Evolutionary conservation across 2,113 vertebrate genomes (phyloP).

Genomic region (Carassius carassius): DNA sequence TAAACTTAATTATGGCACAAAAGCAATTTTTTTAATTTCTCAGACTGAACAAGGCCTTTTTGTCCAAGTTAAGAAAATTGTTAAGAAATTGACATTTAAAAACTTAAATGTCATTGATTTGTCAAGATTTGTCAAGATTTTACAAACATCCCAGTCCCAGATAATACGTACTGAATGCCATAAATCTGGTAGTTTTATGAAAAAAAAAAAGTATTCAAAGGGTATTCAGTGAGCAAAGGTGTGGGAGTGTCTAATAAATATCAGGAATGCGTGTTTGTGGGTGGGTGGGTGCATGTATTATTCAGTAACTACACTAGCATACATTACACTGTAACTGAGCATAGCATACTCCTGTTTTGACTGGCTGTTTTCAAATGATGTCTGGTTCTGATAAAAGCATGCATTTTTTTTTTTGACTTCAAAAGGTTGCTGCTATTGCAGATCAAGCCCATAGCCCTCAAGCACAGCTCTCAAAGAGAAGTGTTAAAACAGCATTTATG

Average conservation of each 20-base stretch:
- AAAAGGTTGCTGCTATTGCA: conserved; percentile 1
- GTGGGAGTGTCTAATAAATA: not conserved
- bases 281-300: conserved; percentile 9
- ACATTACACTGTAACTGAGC: conserved; percentile 2
- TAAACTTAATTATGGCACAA: not conserved
- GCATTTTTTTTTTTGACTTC: not conserved
- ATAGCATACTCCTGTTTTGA: not conserved
- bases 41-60: not conserved
- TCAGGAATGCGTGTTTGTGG: not conserved
- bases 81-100: no score
- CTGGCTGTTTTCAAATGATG: conserved; percentile 15
- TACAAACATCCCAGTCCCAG: not conserved
- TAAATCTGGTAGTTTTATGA: not conserved
- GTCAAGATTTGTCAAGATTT: not conserved
- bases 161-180: not conserved
- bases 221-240: not conserved
- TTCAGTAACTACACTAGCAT: conserved; percentile 1
- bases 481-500: conserved; percentile 44
- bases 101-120: not conserved
- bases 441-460: conserved; percentile 21
- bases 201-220: not conserved
- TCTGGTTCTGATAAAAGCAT: conserved; percentile 32
- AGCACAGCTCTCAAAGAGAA: not conserved
- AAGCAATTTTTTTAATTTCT: not conserved
- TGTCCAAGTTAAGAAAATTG: no score